Conservation (phyloP, 2,797 vertebrate species). For the Brotula barbata region DNA sequence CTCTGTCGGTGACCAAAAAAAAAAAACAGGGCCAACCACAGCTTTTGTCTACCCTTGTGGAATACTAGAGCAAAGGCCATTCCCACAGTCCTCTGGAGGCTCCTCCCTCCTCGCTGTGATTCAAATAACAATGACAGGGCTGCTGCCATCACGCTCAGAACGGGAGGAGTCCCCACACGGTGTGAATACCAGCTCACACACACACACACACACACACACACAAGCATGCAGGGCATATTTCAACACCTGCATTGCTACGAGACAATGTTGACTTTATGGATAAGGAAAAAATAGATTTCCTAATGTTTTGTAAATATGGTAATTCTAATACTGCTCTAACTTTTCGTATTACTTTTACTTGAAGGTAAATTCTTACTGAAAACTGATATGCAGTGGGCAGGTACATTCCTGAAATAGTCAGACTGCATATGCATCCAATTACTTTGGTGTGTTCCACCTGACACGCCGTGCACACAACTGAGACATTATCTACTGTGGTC, state of each 20-base stretch:
- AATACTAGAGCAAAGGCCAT: constrained; percentile 72
- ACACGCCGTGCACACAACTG: constrained; percentile 12
- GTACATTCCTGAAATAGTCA: constrained; percentile 44
- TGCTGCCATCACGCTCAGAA: constrained; percentile 30
- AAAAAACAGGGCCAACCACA: constrained; percentile 38
- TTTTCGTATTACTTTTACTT: not conserved
- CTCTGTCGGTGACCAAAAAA: constrained; percentile 50
- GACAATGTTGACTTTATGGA: constrained; percentile 1
- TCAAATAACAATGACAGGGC: constrained; percentile 36
- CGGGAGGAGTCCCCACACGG: constrained; percentile 6
- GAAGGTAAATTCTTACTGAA: constrained; percentile 1
- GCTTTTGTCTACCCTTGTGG: constrained; percentile 74
- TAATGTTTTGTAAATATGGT: no score
- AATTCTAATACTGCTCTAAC: no score
- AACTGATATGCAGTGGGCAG: constrained; percentile 19
- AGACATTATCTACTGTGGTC: constrained; percentile 6
- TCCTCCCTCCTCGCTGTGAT: constrained; percentile 49
- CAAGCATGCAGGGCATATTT: constrained; percentile 18
- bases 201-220: not conserved
- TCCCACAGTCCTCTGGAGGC: constrained; percentile 63
- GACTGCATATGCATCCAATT: constrained; percentile 55
- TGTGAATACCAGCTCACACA: constrained; percentile 31
- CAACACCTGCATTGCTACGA: constrained; percentile 1
- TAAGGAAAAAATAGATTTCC: no score
- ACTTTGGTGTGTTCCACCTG: constrained; percentile 35